Conservation (phyloP, 2,797 vertebrate genomes). For the Eleutherodactylus coqui region DNA sequence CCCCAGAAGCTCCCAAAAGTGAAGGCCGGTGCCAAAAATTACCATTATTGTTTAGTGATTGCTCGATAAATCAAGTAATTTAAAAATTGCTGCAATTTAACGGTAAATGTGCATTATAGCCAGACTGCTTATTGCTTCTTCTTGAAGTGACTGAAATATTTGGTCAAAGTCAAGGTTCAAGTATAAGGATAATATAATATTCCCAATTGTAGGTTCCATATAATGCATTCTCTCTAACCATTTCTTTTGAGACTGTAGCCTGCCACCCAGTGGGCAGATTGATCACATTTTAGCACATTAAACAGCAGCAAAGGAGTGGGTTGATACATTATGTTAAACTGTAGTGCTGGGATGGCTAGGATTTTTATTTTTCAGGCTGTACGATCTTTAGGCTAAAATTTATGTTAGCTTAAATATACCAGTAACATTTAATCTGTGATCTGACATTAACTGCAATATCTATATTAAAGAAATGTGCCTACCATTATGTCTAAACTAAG, state of each 20-base stretch:
- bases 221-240: slow-evolving; percentile 20
- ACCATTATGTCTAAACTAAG: neutral
- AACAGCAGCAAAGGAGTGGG: slow-evolving; percentile 28
- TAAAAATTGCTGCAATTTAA: slow-evolving; percentile 18
- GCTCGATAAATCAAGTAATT: slow-evolving; percentile 27
- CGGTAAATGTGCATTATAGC: slow-evolving; percentile 4
- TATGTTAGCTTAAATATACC: slow-evolving; percentile 13
- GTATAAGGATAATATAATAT: slow-evolving; percentile 12
- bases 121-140: slow-evolving; percentile 4
- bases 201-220: slow-evolving; percentile 5
- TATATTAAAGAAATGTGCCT: slow-evolving; percentile 2
- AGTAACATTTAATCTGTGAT: slow-evolving; percentile 23
- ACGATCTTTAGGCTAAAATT: neutral
- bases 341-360: neutral
- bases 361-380: slow-evolving; percentile 1
- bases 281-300: slow-evolving; percentile 32
- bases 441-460: slow-evolving; percentile 21
- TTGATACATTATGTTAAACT: slow-evolving; percentile 27
- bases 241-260: slow-evolving; percentile 44
- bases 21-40: slow-evolving; percentile 13
- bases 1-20: slow-evolving; percentile 6
- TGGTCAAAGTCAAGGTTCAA: slow-evolving; percentile 23
- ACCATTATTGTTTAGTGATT: slow-evolving; percentile 37
- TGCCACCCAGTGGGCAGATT: slow-evolving; percentile 60
- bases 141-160: slow-evolving; percentile 35